Conservation (phyloP, 1,140 invertebrate species). For the Brachionus angularis region DNA sequence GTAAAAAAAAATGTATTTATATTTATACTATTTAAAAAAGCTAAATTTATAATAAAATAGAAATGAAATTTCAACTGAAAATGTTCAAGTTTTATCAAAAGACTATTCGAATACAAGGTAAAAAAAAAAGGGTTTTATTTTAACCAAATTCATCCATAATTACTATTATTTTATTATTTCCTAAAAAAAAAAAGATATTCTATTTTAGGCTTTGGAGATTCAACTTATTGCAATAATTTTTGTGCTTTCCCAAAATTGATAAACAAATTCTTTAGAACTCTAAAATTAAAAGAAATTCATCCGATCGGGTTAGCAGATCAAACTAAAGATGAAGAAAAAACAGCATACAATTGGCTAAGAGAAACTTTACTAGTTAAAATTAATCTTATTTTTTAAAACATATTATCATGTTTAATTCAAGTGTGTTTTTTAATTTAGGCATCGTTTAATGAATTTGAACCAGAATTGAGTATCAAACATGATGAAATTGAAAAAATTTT, state of each 20-base stretch:
- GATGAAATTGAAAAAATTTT: slow-evolving; percentile 32
- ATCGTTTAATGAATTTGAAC: slow-evolving; percentile 4
- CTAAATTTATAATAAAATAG: background rate
- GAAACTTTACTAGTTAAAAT: background rate
- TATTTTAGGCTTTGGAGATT: slow-evolving; percentile 17
- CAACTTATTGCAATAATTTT: slow-evolving; percentile 16
- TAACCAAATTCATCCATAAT: background rate
- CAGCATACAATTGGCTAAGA: slow-evolving; percentile 5
- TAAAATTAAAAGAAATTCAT: background rate
- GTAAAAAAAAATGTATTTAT: background rate
- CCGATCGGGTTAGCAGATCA: slow-evolving; percentile 12
- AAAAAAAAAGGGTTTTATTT: background rate
- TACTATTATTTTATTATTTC: background rate
- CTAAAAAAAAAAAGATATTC: background rate
- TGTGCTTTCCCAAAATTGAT: slow-evolving; percentile 17
- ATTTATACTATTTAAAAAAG: no score
- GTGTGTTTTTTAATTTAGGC: no score
- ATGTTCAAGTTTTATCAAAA: no score
- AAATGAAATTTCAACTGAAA: background rate
- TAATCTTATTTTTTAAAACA: no score
- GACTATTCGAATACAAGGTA: no score
- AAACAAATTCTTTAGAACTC: background rate
- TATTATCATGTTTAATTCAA: no score
- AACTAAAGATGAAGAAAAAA: slow-evolving; percentile 6
- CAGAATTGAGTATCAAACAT: background rate